Base-by-base conservation (phyloP, 2,113 vertebrate species). In the Proterorhinus semilunaris region DNA sequence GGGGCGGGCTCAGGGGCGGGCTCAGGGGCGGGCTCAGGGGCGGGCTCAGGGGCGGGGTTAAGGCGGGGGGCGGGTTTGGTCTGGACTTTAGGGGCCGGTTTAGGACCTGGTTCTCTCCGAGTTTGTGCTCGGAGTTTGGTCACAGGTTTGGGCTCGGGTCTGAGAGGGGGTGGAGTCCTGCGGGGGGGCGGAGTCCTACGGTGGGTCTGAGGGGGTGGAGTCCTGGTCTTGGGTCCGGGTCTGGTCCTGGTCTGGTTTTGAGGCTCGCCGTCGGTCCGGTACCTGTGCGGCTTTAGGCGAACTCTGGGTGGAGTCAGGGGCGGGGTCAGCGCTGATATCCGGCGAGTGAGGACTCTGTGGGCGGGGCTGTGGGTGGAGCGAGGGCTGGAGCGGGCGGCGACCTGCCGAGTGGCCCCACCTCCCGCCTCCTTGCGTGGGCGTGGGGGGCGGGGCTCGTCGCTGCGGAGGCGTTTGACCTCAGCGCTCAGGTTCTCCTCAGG, bases 271-370 rank as follows among this genome's bases (percentile, higher is more conserved):
- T 99, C 98, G 12, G 98, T 98, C 83, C 98, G 94, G 69, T 98
- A 99, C 90, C 98, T 93, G 89, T 99, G 98, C 16, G 98, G 98
- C 91, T 98, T 99, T 72, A 99, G 93, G 15, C 97, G 96, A 86
- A 98, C 94, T 84, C 98, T 95, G 7, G 98, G 97, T 6, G 98
- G 96, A 47, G 62, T 17, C 16, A 63, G n/a, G 1, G 74, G 42
- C 11, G 55, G 42, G 27, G 27, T 36, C 27, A 36, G 27, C 4
- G 27, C 27, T 36, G 55, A 58, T 21, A 58, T 58, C 55, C 55
- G 36, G 10, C 55, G 55, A 5, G 55, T 58, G 17, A 58, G 55
- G 11, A 58, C 55, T 36, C 55, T 58, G 55, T 10, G 9, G 49
- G 50, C 50, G n/a, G 51, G n/a, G 7, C 15, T 54, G 53, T 10